Conservation (phyloP, 2,113 vertebrate genomes). For the Chelonoidis abingdonii region DNA sequence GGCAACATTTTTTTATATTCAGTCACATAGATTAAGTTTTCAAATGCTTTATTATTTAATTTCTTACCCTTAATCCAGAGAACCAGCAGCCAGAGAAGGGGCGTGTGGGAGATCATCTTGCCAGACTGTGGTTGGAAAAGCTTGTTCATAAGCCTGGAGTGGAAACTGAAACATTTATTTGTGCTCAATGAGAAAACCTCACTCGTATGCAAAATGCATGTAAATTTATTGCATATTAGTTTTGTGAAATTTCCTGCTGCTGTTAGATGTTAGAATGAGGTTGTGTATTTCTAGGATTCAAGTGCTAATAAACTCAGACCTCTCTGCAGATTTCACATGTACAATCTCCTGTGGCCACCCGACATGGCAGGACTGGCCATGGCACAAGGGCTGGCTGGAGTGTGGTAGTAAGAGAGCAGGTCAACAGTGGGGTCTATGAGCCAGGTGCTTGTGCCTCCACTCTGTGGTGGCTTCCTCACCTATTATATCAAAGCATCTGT, state of each 20-base stretch:
- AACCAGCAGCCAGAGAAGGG: neutral
- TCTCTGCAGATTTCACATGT: too few relatives aligned
- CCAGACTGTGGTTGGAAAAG: neutral
- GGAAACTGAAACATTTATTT: neutral
- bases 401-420: too few relatives aligned
- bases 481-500: too few relatives aligned
- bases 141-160: neutral
- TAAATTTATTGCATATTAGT: neutral
- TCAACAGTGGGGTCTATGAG: too few relatives aligned
- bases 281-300: too few relatives aligned
- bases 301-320: too few relatives aligned
- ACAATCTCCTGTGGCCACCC: too few relatives aligned
- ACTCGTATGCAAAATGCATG: neutral
- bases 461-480: too few relatives aligned
- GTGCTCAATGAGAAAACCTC: neutral
- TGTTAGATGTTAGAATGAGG: neutral
- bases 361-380: too few relatives aligned
- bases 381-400: too few relatives aligned
- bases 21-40: neutral
- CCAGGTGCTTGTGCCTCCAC: too few relatives aligned
- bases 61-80: neutral
- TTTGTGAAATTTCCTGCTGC: neutral
- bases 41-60: neutral
- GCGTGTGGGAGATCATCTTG: neutral
- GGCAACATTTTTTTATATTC: too few relatives aligned